Evolutionary conservation across 2,888 invertebrate genomes (phyloP), one percentile per base, ranked within the genome.

Genomic region (Mesorhabditis belari): DNA sequence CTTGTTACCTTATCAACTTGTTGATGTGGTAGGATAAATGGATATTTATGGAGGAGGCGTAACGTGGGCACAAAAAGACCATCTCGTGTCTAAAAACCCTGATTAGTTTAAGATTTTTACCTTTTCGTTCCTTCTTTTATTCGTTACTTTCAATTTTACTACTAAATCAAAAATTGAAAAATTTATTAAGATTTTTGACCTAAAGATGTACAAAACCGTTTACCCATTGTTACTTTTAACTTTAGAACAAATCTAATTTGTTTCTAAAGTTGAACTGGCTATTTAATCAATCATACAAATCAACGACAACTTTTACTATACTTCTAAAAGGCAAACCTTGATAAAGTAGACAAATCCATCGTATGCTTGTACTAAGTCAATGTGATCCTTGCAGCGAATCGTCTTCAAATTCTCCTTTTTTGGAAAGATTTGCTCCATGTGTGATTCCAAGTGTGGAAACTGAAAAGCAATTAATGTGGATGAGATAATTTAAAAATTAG

Each of bases 11-110:
- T 5, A 26, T 57, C 17, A 12, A 79, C 79, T 70, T 79, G 77
- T 60, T 81, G 81, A 53, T 71, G 74, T 12, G 80, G 77, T 27
- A 81, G 63, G 49, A 81, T 76, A 72, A 79, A 79, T 25, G 81
- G 81, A 60, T 81, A 99, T 86, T 95, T 95, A 83, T 99, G 99
- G 65, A 96, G 85, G 63, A 98, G 86, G 77, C 89, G 88, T 65
- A 99, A 84, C 0, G 95, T 92, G 0, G 98, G 98, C 87, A 94
- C 90, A 90, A 93, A 96, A 2, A 89, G 88, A 0, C 93, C 90
- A 82, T 98, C 96, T 63, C 95, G 87, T 96, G 93, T 62, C 92
- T 87, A 83, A 95, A 96, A 85, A 98, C 96, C 12, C 95, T 85
- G 74, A 92, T 86, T 77, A 95, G 93, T 3, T 95, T 44, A 17